Evolutionary conservation across 2,797 vertebrate species (phyloP).

Genomic region (Cheirogaleus major): DNA sequence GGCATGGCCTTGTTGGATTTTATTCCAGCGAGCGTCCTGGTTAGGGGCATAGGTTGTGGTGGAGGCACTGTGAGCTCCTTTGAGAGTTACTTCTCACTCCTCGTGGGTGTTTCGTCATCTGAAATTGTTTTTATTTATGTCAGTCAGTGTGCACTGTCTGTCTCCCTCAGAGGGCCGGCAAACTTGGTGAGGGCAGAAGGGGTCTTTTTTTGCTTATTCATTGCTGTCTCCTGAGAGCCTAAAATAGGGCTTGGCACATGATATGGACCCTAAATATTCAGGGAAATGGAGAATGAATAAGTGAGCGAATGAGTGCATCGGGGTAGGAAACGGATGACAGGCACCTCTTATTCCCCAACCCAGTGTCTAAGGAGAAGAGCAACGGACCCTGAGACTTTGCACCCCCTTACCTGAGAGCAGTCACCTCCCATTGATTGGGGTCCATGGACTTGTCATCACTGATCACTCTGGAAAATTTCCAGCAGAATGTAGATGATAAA

Average conservation of each 20-base stretch:
- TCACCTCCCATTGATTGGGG: background rate
- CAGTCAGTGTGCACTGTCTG: background rate
- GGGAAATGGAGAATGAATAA: background rate
- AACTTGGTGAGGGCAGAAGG: background rate
- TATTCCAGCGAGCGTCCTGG: background rate
- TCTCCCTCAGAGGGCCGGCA: background rate
- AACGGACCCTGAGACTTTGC: background rate
- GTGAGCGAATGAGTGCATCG: background rate
- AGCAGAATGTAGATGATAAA: background rate
- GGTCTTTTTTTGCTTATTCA: background rate
- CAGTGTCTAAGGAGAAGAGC: background rate
- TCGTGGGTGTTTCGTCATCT: background rate
- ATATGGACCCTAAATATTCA: fast-evolving
- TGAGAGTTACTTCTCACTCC: background rate
- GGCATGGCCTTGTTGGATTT: background rate
- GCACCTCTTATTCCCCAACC: background rate
- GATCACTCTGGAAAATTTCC: background rate
- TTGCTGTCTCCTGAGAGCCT: background rate
- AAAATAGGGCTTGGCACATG: background rate
- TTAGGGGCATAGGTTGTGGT: background rate
- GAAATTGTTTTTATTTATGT: background rate
- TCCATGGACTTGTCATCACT: background rate
- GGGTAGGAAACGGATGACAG: background rate
- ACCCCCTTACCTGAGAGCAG: background rate
- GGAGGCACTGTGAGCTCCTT: background rate